Conservation (phyloP, 2,888 invertebrate species). For the Melitaea athalia region DNA sequence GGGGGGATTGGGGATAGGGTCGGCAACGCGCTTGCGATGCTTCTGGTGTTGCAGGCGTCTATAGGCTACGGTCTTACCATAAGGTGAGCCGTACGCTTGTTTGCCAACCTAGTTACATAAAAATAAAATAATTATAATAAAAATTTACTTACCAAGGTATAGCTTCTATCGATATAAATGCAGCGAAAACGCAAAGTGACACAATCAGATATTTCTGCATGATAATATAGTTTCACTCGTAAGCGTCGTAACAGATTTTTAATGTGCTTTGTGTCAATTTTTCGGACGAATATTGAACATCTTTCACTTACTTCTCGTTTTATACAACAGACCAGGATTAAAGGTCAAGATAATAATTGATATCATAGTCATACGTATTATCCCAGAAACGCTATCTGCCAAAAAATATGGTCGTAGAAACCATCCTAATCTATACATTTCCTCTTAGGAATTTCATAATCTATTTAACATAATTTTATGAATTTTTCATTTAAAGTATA, state of each 20-base stretch:
- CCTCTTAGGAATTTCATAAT: no score
- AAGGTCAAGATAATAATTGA: not conserved
- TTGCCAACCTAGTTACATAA: no score
- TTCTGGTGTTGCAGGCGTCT: no score
- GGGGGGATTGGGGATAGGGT: no score
- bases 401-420: not conserved
- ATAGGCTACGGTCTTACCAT: no score
- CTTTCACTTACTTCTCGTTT: not conserved
- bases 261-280: not conserved
- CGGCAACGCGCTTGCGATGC: no score
- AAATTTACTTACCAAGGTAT: conserved; percentile 12
- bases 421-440: no score
- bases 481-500: no score
- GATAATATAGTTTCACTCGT: not conserved
- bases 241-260: not conserved
- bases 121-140: no score
- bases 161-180: conserved; percentile 12
- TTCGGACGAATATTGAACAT: not conserved
- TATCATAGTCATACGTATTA: not conserved
- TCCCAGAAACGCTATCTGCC: not conserved
- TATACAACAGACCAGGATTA: not conserved
- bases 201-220: conserved; percentile 10
- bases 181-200: conserved; percentile 2
- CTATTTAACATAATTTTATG: no score
- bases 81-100: no score